These are phyloP conservation scores for Brachypteracias leptosomus DNA, from an alignment of 2,113 vertebrate species.

Conservation along the genomic window DNA sequence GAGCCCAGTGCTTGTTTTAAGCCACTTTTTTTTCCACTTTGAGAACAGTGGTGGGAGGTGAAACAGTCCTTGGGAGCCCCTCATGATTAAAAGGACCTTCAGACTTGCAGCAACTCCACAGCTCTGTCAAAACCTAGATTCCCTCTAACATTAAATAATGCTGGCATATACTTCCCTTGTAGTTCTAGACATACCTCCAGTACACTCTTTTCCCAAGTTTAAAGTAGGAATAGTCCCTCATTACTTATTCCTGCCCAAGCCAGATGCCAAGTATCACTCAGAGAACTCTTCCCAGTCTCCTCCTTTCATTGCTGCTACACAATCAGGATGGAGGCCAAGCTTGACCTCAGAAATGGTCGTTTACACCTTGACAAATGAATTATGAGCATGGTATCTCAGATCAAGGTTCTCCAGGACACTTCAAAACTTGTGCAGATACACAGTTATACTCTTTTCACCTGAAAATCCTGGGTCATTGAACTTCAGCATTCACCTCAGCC, in stretches of 20 bases:
- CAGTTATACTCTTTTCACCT: neutral
- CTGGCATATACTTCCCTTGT: neutral
- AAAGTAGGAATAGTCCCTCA: neutral
- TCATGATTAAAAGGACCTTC: neutral
- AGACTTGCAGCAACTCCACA: neutral
- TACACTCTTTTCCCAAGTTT: neutral
- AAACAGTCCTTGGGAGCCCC: neutral
- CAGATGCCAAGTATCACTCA: neutral
- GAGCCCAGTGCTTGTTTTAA: neutral
- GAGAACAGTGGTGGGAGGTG: neutral
- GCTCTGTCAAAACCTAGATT: neutral
- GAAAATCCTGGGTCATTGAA: neutral
- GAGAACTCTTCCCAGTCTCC: neutral
- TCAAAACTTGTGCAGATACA: too few species aligned
- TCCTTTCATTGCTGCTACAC: neutral
- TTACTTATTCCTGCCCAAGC: neutral
- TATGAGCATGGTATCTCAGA: neutral
- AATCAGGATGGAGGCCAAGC: accelerated
- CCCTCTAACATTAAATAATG: neutral
- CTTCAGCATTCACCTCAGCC: neutral
- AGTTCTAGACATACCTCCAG: neutral
- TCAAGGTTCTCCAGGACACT: neutral
- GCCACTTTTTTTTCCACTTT: neutral
- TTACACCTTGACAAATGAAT: neutral
- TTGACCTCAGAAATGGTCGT: neutral